Evolutionary conservation across 1,140 invertebrate genomes (phyloP).

Genomic region (Globodera ellingtonae): DNA sequence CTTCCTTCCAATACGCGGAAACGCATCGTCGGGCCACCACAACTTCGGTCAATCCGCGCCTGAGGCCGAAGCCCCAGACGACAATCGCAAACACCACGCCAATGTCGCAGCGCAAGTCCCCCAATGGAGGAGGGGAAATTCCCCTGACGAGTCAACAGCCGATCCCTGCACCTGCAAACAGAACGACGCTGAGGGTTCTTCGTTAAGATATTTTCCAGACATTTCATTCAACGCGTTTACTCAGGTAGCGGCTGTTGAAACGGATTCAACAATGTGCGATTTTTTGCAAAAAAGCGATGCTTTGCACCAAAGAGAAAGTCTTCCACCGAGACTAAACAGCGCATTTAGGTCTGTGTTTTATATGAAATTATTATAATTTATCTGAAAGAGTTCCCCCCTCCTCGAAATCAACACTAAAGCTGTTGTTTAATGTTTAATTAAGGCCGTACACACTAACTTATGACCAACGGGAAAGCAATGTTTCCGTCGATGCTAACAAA

Average conservation of each 20-base stretch:
- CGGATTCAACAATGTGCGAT: neutral
- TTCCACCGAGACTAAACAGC: neutral
- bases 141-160: neutral
- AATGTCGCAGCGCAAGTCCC: conserved; percentile 6
- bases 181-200: neutral
- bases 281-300: neutral
- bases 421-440: conserved; percentile 8
- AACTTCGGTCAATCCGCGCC: conserved; percentile 64
- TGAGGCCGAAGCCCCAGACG: conserved; percentile 56
- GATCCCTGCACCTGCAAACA: neutral
- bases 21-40: conserved; percentile 37
- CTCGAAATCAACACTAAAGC: too few relatives aligned
- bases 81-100: conserved; percentile 18
- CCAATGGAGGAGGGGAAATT: neutral
- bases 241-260: neutral
- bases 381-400: neutral
- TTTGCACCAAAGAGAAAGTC: neutral
- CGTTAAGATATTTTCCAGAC: too few relatives aligned
- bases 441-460: conserved; percentile 38
- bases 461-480: conserved; percentile 2
- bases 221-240: neutral
- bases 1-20: conserved; percentile 14
- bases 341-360: neutral
- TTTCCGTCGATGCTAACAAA: neutral
- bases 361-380: neutral